Percentiles rank a stretch among this genome's conserved stretches.
These are phyloP conservation scores for Noturus placidus DNA, from an alignment of 2,113 vertebrate genomes.

Conservation along the genomic window DNA sequence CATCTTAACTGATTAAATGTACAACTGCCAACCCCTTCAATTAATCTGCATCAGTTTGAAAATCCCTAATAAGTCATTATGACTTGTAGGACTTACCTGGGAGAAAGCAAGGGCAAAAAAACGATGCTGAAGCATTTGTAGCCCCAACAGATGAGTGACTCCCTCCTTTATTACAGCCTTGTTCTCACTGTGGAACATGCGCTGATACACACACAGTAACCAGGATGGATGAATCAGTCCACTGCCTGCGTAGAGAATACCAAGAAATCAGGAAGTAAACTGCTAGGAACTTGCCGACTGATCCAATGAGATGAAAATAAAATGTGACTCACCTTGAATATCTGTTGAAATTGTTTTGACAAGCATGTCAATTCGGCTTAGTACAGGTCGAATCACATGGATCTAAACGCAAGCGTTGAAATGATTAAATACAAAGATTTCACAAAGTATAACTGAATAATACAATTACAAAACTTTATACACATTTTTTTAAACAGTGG, in stretches of 20 bases:
- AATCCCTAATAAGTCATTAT: conserved; percentile 15
- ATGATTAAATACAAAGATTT: neutral
- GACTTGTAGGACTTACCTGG: conserved; percentile 71
- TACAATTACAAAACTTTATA: neutral
- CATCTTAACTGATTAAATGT: neutral
- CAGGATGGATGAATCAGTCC: conserved; percentile 86
- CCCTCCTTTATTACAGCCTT: conserved; percentile 87
- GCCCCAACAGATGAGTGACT: conserved; percentile 82
- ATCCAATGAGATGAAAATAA: neutral
- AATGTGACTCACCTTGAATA: conserved; percentile 67
- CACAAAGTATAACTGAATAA: neutral
- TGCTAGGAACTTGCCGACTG: neutral
- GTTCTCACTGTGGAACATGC: conserved; percentile 96
- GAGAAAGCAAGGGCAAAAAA: conserved; percentile 76
- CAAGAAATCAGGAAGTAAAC: conserved; percentile 1
- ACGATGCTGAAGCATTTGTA: conserved; percentile 73
- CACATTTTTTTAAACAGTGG: neutral
- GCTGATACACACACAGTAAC: conserved; percentile 88
- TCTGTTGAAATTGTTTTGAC: conserved; percentile 77
- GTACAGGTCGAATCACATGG: conserved; percentile 90
- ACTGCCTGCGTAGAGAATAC: conserved; percentile 55
- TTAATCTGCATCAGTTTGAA: neutral
- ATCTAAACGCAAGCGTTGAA: conserved; percentile 72
- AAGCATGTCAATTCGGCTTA: conserved; percentile 84
- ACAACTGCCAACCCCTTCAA: neutral